Evolutionary conservation across 2,797 vertebrate species (phyloP).

Genomic region (Manis crassicaudata): DNA sequence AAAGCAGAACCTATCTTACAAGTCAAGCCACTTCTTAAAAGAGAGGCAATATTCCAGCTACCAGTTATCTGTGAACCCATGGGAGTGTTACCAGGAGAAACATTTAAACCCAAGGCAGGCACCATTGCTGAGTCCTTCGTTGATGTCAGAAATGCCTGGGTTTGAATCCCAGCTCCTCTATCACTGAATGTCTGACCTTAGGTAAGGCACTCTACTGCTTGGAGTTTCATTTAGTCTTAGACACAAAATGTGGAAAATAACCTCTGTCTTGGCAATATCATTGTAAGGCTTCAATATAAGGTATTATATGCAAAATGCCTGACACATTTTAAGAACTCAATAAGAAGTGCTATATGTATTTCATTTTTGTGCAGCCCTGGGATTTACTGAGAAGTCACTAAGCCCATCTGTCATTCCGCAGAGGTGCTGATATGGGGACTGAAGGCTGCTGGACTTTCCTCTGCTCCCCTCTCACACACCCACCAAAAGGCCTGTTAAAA

Average conservation of each 20-base stretch:
- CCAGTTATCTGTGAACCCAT: background rate
- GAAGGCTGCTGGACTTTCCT: background rate
- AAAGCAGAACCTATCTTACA: background rate
- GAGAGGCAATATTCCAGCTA: background rate
- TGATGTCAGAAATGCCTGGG: background rate
- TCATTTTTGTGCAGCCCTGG: background rate
- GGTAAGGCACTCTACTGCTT: background rate
- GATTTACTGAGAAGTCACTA: background rate
- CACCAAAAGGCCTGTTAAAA: background rate
- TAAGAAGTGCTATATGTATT: background rate
- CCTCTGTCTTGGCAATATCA: background rate
- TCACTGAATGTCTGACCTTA: background rate
- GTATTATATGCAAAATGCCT: background rate
- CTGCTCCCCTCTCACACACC: fast-evolving
- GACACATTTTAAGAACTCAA: background rate
- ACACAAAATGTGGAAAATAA: background rate
- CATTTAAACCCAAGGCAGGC: background rate
- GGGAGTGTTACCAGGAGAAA: background rate
- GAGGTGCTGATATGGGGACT: background rate
- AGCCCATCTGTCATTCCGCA: background rate
- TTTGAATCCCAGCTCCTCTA: background rate
- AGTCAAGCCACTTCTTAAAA: background rate
- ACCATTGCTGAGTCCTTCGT: background rate
- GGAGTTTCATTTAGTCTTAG: background rate
- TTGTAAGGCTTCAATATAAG: background rate